Percentiles rank a stretch among this genome's conserved stretches.
These are phyloP conservation scores for Drosophila melanosoma DNA, from an alignment of 2,888 invertebrate genomes.

Conservation along the genomic window DNA sequence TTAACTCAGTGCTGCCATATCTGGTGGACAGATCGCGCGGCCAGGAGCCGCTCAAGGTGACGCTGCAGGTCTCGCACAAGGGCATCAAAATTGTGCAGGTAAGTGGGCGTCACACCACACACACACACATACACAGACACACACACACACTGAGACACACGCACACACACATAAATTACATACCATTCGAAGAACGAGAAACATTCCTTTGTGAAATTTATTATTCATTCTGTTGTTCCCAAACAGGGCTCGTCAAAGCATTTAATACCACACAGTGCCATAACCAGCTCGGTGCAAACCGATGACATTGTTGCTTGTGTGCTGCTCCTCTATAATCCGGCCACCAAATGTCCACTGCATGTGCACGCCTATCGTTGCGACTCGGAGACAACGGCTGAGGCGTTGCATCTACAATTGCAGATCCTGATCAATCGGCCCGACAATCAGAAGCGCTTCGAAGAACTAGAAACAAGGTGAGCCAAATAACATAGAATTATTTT, in stretches of 20 bases:
- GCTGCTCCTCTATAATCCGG: slow-evolving; percentile 95
- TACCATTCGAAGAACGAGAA: neutral
- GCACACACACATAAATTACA: neutral
- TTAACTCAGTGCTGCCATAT: slow-evolving; percentile 93
- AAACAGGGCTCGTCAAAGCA: slow-evolving; percentile 91
- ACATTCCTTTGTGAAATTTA: slow-evolving; percentile 1
- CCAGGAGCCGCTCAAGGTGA: slow-evolving; percentile 95
- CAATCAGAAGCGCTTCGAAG: slow-evolving; percentile 93
- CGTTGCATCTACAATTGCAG: slow-evolving; percentile 93
- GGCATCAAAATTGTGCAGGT: slow-evolving; percentile 97
- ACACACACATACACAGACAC: neutral
- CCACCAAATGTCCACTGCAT: slow-evolving; percentile 97
- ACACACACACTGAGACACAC: neutral
- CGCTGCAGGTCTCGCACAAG: slow-evolving; percentile 95
- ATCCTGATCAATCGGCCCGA: slow-evolving; percentile 93
- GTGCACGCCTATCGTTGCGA: slow-evolving; percentile 98
- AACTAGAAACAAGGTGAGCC: slow-evolving; percentile 88
- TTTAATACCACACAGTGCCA: slow-evolving; percentile 96
- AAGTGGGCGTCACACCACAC: slow-evolving; percentile 10
- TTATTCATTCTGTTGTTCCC: neutral
- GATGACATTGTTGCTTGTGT: slow-evolving; percentile 98
- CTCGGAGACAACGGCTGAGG: slow-evolving; percentile 95
- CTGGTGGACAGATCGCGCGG: slow-evolving; percentile 93
- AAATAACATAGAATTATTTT: neutral
- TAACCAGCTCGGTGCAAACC: slow-evolving; percentile 95